Conservation (phyloP, 2,888 invertebrate species). For the Cryptocephalus moraei region DNA sequence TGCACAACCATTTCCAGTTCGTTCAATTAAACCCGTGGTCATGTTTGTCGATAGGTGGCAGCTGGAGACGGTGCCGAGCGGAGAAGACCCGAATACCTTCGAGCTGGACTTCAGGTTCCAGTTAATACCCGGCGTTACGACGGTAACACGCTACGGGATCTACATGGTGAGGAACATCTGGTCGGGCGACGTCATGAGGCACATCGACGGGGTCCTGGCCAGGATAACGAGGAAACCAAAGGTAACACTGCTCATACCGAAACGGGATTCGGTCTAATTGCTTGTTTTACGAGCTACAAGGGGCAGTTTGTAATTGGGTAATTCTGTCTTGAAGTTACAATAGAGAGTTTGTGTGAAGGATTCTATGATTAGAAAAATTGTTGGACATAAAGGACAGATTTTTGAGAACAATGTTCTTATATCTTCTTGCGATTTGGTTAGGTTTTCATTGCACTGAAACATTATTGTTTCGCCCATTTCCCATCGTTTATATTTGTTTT, state of each 20-base stretch:
- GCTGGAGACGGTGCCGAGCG: constrained; percentile 35
- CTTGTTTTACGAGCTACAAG: neutral
- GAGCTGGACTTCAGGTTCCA: constrained; percentile 54
- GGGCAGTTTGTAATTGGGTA: no score
- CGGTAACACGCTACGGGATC: constrained; percentile 55
- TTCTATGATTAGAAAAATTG: no score
- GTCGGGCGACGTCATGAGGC: constrained; percentile 45
- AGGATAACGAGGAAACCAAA: constrained; percentile 7
- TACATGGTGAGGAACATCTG: constrained; percentile 52
- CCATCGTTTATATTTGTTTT: no score
- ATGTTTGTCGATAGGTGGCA: constrained; percentile 36
- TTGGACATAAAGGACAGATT: no score
- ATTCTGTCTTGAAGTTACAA: no score
- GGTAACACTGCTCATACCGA: constrained; percentile 7
- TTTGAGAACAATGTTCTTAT: no score
- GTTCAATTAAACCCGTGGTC: no score
- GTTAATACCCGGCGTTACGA: constrained; percentile 49
- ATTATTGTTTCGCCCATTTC: no score
- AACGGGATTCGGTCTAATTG: neutral
- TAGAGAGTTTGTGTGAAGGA: no score
- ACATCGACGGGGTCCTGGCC: constrained; percentile 42
- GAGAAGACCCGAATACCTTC: constrained; percentile 25
- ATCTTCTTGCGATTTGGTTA: no score
- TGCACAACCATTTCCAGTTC: constrained; percentile 7
- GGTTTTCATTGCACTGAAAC: no score